Conservation (phyloP, 2,113 vertebrate genomes). For the Drymodes brunneopygia region DNA sequence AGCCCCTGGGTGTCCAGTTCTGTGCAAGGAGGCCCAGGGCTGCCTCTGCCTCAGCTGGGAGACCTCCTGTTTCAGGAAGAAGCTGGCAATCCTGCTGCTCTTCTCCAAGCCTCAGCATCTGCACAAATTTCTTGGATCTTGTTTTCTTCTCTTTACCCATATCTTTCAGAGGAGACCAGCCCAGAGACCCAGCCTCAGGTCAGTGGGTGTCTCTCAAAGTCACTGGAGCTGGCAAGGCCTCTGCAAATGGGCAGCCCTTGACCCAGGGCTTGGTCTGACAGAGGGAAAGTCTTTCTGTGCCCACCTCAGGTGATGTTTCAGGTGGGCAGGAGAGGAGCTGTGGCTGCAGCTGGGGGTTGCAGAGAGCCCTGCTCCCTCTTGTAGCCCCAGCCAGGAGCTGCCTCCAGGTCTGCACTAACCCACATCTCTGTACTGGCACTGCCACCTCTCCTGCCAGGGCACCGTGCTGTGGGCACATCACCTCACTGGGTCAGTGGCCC, state of each 20-base stretch:
- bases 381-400: neutral
- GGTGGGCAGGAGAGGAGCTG: neutral
- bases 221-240: neutral
- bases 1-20: neutral
- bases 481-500: neutral
- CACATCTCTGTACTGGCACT: accelerated
- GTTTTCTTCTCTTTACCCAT: neutral
- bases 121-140: neutral
- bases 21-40: neutral
- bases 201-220: neutral
- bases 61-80: neutral
- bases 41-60: neutral
- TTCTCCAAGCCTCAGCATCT: neutral
- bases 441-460: neutral
- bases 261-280: neutral
- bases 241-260: neutral
- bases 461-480: accelerated
- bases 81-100: neutral
- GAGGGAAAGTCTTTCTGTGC: neutral
- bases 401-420: neutral
- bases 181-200: neutral
- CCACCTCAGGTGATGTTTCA: neutral
- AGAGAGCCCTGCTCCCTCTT: neutral
- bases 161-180: neutral
- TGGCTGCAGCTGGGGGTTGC: neutral